Evolutionary conservation across 2,888 invertebrate species (phyloP).

Genomic region (Lasioglossum vierecki): DNA sequence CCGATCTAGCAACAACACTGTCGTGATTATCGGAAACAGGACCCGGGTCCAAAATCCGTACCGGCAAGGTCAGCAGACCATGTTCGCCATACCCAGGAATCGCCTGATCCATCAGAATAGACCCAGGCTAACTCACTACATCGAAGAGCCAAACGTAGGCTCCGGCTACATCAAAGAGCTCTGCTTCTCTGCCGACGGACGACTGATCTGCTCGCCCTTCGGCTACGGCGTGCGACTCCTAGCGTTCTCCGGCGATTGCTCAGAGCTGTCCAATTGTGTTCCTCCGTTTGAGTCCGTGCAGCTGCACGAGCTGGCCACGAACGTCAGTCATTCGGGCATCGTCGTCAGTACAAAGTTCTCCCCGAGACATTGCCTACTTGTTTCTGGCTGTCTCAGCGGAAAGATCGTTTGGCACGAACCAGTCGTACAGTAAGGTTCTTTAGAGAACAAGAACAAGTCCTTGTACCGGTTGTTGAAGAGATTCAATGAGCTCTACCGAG

Average conservation of each 20-base stretch:
- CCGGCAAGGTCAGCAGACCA: constrained; percentile 76
- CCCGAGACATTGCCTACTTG: constrained; percentile 93
- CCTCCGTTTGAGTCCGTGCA: constrained; percentile 85
- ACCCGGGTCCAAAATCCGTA: constrained; percentile 75
- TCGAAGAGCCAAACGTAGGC: constrained; percentile 94
- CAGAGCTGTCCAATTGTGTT: constrained; percentile 90
- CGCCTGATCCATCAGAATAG: constrained; percentile 89
- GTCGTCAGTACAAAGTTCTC: constrained; percentile 96
- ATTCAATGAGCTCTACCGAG: not conserved
- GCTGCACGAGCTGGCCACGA: constrained; percentile 88
- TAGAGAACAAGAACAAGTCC: not conserved
- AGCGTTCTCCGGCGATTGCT: constrained; percentile 90
- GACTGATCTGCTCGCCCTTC: constrained; percentile 95
- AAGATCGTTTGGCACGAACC: constrained; percentile 96
- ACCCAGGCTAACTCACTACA: constrained; percentile 92
- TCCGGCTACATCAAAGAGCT: constrained; percentile 97
- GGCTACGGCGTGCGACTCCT: constrained; percentile 94
- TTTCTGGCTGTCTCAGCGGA: constrained; percentile 95
- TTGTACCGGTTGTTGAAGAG: not conserved
- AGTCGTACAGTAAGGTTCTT: constrained; percentile 75
- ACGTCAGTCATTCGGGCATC: constrained; percentile 91
- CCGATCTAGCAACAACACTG: constrained; percentile 76
- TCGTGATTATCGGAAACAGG: constrained; percentile 81
- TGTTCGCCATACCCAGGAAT: constrained; percentile 81
- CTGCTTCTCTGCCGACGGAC: constrained; percentile 95